Evolutionary conservation across 2,113 vertebrate species (phyloP).

Genomic region (Diadophis punctatus): DNA sequence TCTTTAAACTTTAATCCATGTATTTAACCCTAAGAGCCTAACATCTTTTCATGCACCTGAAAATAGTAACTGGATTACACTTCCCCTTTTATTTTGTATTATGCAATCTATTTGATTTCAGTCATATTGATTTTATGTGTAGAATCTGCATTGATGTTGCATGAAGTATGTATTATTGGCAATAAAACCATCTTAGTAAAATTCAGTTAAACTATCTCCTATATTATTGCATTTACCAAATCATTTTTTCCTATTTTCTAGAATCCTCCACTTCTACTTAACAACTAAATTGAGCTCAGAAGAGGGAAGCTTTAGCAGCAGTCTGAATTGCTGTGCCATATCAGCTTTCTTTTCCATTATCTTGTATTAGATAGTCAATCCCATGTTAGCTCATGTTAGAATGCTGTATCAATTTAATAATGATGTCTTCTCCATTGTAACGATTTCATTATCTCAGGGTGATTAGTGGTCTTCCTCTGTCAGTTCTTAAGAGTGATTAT

Average conservation of each 20-base stretch:
- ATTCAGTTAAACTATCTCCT: neutral
- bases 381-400: conserved; percentile 23
- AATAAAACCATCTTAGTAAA: neutral
- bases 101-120: neutral
- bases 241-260: neutral
- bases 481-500: conserved; percentile 46
- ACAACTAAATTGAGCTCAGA: neutral
- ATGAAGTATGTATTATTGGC: neutral
- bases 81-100: neutral
- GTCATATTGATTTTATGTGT: neutral
- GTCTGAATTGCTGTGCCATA: neutral
- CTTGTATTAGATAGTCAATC: neutral
- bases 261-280: neutral
- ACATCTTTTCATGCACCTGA: neutral
- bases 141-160: neutral
- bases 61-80: neutral
- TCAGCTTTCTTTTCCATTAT: neutral
- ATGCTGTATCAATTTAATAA: neutral
- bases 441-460: conserved; percentile 49
- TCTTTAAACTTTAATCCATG: neutral
- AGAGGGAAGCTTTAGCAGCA: neutral
- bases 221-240: neutral
- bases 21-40: neutral
- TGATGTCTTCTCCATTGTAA: conserved; percentile 30
- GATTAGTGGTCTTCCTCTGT: conserved; percentile 47